These are phyloP conservation scores for Metallyticus violacea DNA, from an alignment of 2,888 invertebrate genomes.

Conservation along the genomic window DNA sequence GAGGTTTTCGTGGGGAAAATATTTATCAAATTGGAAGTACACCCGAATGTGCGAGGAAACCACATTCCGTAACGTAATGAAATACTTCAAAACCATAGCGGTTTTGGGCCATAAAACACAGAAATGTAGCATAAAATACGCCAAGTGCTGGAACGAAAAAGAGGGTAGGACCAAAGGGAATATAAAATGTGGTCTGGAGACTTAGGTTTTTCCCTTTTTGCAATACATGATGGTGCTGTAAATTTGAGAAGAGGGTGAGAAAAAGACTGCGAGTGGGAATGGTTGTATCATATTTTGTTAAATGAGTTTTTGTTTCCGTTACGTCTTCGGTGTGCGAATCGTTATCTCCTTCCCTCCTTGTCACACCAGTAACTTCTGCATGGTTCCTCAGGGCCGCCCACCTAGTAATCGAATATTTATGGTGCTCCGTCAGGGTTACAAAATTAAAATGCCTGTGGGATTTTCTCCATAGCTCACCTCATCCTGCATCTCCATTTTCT, in stretches of 20 bases:
- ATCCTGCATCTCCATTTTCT: neutral
- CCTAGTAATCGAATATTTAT: neutral
- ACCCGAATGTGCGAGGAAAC: neutral
- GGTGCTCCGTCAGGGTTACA: neutral
- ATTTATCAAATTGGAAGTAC: neutral
- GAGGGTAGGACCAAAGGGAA: neutral
- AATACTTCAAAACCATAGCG: neutral
- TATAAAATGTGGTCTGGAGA: neutral
- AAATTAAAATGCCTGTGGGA: neutral
- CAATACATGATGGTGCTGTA: neutral
- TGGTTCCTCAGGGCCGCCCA: neutral
- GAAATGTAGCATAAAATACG: neutral
- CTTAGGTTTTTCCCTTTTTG: neutral
- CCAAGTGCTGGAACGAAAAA: neutral
- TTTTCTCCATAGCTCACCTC: neutral
- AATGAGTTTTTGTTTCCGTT: slow-evolving; percentile 1
- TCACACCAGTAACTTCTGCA: neutral
- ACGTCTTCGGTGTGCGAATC: neutral
- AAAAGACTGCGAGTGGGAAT: neutral
- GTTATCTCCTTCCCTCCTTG: neutral
- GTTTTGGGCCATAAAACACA: neutral
- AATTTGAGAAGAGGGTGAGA: neutral
- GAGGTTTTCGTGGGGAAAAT: neutral
- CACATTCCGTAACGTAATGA: neutral
- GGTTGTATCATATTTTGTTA: neutral